Evolutionary conservation across 2,888 invertebrate genomes (phyloP), one percentile per base, ranked within the genome.

Genomic region (Hartigia nigra): DNA sequence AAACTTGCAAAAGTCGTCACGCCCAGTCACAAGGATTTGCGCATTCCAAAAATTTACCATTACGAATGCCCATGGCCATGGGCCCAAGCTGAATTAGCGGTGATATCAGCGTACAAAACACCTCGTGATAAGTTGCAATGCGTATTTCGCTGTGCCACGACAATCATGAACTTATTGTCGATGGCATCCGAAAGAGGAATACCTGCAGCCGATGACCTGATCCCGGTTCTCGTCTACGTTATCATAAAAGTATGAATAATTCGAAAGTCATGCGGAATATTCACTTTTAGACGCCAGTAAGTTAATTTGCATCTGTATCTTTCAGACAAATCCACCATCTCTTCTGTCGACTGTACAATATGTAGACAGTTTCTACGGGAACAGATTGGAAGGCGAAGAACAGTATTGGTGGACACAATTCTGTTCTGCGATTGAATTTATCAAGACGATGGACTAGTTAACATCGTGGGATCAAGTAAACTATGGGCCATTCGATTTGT

Each of bases 361-460:
- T 92, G 98, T 99, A 84, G 96, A 96, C 92, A 98, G 97, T 86
- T 97, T 98, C 91, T 97, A 97, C 89, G 96, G 96, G 79, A 94
- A 95, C 84, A 95, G 95, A 82, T 93, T 98, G 80, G 94, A 94
- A 82, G 98, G 98, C 76, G 98, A 98, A 92, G 97, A 98, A 88
- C 96, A 96, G 87, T 99, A 99, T 92, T 98, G 98, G 96, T 99
- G 99, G 99, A 98, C 98, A 78, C 98, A 99, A 92, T 99, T 99
- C 93, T 97, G 97, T 89, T 96, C 98, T 0, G 98, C 98, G 75
- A 97, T 99, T 77, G 98, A 98, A 92, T 98, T 98, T 93, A 98
- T 99, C 90, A 99, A 99, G 93, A 98, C 97, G 78, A 98, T 99
- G 98, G 97, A 97, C 92, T 97, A 96, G 92, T 23, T 55, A 55